These are phyloP conservation scores for Nasonia oneida DNA, from an alignment of 2,888 invertebrate genomes.

Conservation along the genomic window DNA sequence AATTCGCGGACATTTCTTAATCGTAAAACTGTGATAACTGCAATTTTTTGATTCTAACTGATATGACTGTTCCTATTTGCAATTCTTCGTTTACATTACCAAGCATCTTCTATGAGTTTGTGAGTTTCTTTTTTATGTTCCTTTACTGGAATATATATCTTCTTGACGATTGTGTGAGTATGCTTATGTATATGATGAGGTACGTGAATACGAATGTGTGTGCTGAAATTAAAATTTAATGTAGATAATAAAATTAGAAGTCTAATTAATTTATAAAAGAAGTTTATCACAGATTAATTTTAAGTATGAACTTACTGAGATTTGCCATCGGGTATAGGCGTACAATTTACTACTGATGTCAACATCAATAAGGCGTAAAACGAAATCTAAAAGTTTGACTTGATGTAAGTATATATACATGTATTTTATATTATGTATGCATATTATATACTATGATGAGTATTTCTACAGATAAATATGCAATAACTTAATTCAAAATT, in stretches of 20 bases:
- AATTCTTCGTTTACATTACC: conserved; percentile 56
- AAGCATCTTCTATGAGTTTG: conserved; percentile 65
- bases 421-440: neutral
- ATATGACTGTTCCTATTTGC: too few species aligned
- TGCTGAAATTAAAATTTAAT: conserved; percentile 67
- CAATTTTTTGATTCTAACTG: too few species aligned
- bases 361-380: neutral
- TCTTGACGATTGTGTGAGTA: conserved; percentile 74
- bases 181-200: conserved; percentile 73
- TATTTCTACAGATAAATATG: too few species aligned
- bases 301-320: neutral
- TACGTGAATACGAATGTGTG: conserved; percentile 74
- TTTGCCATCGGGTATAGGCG: neutral
- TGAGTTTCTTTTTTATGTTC: conserved; percentile 63
- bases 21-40: too few species aligned
- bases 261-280: neutral
- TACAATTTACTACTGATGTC: neutral
- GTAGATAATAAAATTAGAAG: neutral
- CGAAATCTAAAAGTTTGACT: neutral
- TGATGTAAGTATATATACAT: neutral
- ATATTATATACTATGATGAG: neutral
- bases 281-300: neutral
- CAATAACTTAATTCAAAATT: too few species aligned
- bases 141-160: conserved; percentile 71
- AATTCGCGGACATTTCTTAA: too few species aligned